phyloP scores from a whole-genome alignment of 1,140 invertebrate species.

The Oedothorax gibbosus region DNA sequence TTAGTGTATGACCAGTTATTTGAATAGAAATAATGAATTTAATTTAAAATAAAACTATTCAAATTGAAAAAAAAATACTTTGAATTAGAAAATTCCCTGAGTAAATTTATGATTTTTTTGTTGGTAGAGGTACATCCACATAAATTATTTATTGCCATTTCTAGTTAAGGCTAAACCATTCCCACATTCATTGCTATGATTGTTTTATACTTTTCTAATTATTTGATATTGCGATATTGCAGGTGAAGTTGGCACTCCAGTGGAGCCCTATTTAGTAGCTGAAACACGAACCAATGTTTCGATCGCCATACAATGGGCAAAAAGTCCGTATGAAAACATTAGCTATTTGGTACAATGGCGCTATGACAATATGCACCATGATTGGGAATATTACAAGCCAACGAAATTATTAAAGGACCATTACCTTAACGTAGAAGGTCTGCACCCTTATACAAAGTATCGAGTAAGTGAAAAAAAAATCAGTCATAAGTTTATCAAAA shows the following conservation, averaged over 20 bases:
- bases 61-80: no score
- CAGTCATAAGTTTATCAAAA: slow-evolving; percentile 33
- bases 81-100: no score
- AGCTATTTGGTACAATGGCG: slow-evolving; percentile 82
- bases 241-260: slow-evolving; percentile 78
- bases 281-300: slow-evolving; percentile 80
- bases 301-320: slow-evolving; percentile 84
- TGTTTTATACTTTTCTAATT: no score
- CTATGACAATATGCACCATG: slow-evolving; percentile 74
- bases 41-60: no score
- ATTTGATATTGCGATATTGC: slow-evolving; percentile 17
- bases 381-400: slow-evolving; percentile 80
- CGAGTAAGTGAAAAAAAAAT: slow-evolving; percentile 73
- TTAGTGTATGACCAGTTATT: no score
- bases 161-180: slow-evolving; percentile 27
- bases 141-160: not conserved
- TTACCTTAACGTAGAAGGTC: slow-evolving; percentile 73
- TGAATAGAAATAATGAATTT: no score
- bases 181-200: not conserved
- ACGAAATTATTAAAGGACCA: slow-evolving; percentile 74
- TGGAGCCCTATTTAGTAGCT: slow-evolving; percentile 80
- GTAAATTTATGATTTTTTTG: no score
- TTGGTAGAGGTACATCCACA: no score
- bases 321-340: slow-evolving; percentile 72
- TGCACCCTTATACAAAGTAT: slow-evolving; percentile 90